Conservation (phyloP, 92 coral and sea anemone species). For the Palythoa grandis region DNA sequence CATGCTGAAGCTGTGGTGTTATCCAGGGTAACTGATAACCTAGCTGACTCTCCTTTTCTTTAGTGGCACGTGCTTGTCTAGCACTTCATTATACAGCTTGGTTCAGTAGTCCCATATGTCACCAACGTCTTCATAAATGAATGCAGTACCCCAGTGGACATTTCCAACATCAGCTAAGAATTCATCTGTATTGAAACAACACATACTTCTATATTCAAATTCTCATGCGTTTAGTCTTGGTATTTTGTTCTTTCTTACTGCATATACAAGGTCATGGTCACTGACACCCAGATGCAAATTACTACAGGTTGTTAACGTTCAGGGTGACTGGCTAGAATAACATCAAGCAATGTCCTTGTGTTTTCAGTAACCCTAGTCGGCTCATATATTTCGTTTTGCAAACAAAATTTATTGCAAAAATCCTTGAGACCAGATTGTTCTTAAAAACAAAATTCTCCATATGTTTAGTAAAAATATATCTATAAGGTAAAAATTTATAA, state of each 20-base stretch:
- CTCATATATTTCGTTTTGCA: conserved; percentile 29
- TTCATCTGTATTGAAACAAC: conserved; percentile 9
- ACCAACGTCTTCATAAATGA: conserved; percentile 36
- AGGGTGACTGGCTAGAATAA: conserved; percentile 46
- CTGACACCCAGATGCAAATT: conserved; percentile 69
- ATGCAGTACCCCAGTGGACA: conserved; percentile 67
- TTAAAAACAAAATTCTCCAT: too few relatives aligned
- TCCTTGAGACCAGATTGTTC: conserved; percentile 19
- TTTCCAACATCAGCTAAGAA: not conserved
- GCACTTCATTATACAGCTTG: conserved; percentile 43
- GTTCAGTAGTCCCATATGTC: conserved; percentile 69
- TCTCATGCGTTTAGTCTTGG: not conserved
- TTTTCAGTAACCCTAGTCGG: conserved; percentile 63
- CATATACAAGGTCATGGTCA: conserved; percentile 45
- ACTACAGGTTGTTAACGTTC: conserved; percentile 22
- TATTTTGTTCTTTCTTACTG: conserved; percentile 50
- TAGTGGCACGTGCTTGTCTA: conserved; percentile 31
- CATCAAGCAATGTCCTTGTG: conserved; percentile 48
- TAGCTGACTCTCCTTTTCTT: too few relatives aligned
- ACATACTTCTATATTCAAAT: not conserved
- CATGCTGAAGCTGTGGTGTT: conserved; percentile 48
- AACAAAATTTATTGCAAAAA: conserved; percentile 44
- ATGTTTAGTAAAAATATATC: too few relatives aligned
- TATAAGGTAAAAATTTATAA: too few relatives aligned
- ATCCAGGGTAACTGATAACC: not conserved